Evolutionary conservation across 2,113 vertebrate species (phyloP), one percentile per base, ranked within the genome.

Genomic region (Melanerpes formicivorus): DNA sequence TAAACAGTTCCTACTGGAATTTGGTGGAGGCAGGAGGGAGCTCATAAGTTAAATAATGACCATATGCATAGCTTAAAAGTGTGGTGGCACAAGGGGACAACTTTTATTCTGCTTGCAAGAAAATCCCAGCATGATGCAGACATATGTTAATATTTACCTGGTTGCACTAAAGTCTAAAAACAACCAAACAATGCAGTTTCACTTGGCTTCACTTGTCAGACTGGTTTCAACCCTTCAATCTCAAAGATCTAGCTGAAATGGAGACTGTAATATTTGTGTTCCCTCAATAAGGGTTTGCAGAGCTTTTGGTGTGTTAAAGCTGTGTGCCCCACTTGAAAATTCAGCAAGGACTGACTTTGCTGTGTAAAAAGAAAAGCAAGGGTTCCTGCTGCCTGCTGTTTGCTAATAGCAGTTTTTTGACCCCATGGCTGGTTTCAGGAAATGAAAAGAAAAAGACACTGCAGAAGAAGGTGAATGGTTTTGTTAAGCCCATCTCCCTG

Each of bases 211-310:
- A 5, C 78, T 88, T 56, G 37, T 60, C 87, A 65, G 66, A 34
- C 79, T 87, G 54, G 34, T 93, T 84, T 84, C 27, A 62, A 30
- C 48, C 5, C 2, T 74, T 80, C 58, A 30, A 6, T 81, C 70
- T 75, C 55, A 48, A 72, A 79, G 37, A n/a, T 80, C 5, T 2
- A 76, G 6, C 42, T 58, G 70, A 30, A 81, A 55, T 65, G 26
- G 37, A 64, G 37, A 65, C 58, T 19, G 8, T 25, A 37, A 3
- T 21, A 22, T 72, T 48, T 81, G 30, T 84, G 37, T 88, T 81
- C 18, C 26, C 10, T 8, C 75, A 5, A 9, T 18, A 25, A 0
- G 1, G 11, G 19, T 29, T 50, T 70, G 73, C 12, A 23, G 0
- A 70, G 52, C 2, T 95, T 69, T 84, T 88, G 18, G 1, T 44